Base-by-base conservation (phyloP, 2,888 invertebrate genomes). In the Seira musarum region DNA sequence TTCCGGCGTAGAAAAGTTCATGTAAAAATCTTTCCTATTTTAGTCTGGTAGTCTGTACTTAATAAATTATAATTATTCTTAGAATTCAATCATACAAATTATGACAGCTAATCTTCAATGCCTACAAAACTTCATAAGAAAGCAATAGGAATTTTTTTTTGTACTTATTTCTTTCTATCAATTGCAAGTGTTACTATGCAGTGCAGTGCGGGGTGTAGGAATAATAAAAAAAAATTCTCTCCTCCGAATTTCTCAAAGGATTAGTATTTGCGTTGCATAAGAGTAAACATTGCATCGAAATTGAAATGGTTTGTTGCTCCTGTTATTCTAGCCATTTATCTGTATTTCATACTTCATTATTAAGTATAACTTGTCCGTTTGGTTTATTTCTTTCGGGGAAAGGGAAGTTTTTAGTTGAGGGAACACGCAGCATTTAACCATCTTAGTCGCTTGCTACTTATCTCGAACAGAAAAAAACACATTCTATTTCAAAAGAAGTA, bases 241-340 rank as follows among this genome's bases (percentile, higher is more conserved):
- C 53, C n/a, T 53, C 3, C 53, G 40, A 13, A 40, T 40, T 40
- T 53, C 30, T 30, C 30, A 30, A 8, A 8, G 30, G 30, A 30
- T 30, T 53, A 15, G 53, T 53, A 30, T 30, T 30, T 5, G 2
- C 8, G 15, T 60, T 60, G 60, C 60, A 60, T 60, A 60, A 60
- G 8, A 60, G 60, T 8, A 60, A 60, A 60, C n/a, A 60, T 5
- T 21, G 22, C 57, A 13, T 40, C 40, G 6, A 17, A 19, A 60
- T 60, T 60, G 60, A 60, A 60, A 60, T 60, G 60, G 60, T 60
- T 60, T 60, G 13, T 60, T 60, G 60, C 60, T 60, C 60, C 60
- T 60, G 60, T 21, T 60, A 60, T 13, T 60, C 60, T 60, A 22
- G 5, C 60, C 19, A 60, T 60, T 60, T 60, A 60, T n/a, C n/a